phyloP scores from a whole-genome alignment of 2,888 invertebrate species.

The Sipunculus nudus region DNA sequence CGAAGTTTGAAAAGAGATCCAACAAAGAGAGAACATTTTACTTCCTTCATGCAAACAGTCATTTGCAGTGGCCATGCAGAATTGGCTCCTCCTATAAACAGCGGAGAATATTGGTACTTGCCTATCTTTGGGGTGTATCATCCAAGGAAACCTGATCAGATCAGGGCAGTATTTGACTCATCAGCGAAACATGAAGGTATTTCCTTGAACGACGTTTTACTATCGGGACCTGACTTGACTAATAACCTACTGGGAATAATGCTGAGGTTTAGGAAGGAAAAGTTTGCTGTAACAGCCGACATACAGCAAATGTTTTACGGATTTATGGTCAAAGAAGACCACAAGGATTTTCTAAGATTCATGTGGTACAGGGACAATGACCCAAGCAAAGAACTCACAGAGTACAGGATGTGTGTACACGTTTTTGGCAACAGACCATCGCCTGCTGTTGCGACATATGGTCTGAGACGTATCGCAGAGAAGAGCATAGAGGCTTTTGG shows the following conservation, averaged over 20 bases:
- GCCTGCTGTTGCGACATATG: conserved; percentile 40
- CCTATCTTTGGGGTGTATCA: conserved; percentile 38
- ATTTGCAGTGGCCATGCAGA: neutral
- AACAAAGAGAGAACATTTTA: neutral
- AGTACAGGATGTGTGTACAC: conserved; percentile 38
- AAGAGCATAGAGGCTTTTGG: conserved; percentile 2
- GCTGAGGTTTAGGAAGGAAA: conserved; percentile 26
- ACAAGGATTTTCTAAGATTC: conserved; percentile 44
- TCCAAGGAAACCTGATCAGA: conserved; percentile 33
- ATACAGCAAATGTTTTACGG: conserved; percentile 38
- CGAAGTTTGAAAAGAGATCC: neutral
- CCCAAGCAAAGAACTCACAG: conserved; percentile 36
- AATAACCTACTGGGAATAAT: conserved; percentile 36
- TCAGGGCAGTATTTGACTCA: conserved; percentile 37
- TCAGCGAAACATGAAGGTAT: conserved; percentile 30
- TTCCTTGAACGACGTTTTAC: conserved; percentile 32
- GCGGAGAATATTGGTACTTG: conserved; percentile 33
- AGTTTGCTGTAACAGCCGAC: conserved; percentile 29
- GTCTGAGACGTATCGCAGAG: conserved; percentile 35
- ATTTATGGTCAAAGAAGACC: conserved; percentile 38
- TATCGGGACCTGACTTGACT: conserved; percentile 38
- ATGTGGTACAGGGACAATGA: conserved; percentile 33
- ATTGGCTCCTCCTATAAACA: neutral
- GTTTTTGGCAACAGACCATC: conserved; percentile 34
- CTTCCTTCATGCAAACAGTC: neutral